Evolutionary conservation across 64 coral and sea anemone species (phyloP).

Genomic region (Montipora capricornis): DNA sequence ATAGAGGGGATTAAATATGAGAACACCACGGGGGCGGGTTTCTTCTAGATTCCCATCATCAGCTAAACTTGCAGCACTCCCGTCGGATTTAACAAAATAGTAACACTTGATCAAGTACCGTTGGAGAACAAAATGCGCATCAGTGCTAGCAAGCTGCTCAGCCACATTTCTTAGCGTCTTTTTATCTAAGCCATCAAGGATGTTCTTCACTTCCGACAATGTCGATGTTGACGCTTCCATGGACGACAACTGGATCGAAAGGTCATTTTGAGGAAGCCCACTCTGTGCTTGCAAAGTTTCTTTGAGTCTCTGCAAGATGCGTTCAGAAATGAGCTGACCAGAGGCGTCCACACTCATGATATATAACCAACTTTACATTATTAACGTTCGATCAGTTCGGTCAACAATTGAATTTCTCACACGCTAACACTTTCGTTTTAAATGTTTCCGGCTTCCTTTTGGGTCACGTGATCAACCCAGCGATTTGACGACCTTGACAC

Average conservation of each 20-base stretch:
- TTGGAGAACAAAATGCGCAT: constrained; percentile 42
- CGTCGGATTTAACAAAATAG: not conserved
- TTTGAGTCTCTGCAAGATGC: constrained; percentile 34
- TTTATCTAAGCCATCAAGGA: constrained; percentile 21
- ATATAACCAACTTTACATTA: too few relatives aligned
- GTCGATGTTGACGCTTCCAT: constrained; percentile 39
- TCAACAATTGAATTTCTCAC: too few relatives aligned
- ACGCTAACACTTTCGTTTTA: too few relatives aligned
- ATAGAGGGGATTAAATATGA: constrained; percentile 38
- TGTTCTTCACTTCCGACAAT: constrained; percentile 15
- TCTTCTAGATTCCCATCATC: not conserved
- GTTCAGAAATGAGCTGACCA: constrained; percentile 19
- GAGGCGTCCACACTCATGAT: not conserved
- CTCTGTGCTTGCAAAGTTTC: constrained; percentile 59
- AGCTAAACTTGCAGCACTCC: not conserved
- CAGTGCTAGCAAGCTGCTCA: constrained; percentile 11
- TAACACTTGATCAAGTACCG: constrained; percentile 10
- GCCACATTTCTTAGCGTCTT: constrained; percentile 27
- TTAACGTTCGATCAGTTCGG: too few relatives aligned
- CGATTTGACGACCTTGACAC: too few relatives aligned
- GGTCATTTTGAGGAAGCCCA: constrained; percentile 4
- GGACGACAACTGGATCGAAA: constrained; percentile 34
- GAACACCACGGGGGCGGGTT: not conserved
- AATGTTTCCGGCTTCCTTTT: too few relatives aligned
- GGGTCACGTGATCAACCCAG: too few relatives aligned